Base-by-base conservation (phyloP, 2,113 vertebrate genomes). In the Odontesthes bonariensis region DNA sequence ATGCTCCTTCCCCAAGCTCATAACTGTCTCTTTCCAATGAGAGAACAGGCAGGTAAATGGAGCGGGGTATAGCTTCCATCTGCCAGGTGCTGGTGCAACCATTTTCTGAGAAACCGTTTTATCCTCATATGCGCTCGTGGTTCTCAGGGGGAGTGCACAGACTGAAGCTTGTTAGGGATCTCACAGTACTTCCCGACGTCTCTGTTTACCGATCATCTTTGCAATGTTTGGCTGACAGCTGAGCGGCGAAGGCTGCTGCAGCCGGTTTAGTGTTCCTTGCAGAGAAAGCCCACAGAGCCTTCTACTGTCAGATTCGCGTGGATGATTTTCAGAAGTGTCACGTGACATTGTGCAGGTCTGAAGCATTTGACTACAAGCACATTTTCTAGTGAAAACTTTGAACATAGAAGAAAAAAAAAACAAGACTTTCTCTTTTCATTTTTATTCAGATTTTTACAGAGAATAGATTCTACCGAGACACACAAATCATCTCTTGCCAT, bases 61-160 rank as follows among this genome's bases (percentile, higher is more conserved):
- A 90, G 88, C 88, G 38, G 58, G 60, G 51, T 72, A 65, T 77
- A 69, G 83, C 74, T 69, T 82, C 93, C 92, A 91, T 92, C 91
- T 92, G 91, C 67, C 78, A 60, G 3, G n/a, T 69, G 67, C 44
- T 22, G 55, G 55, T 20, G 77, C 64, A 49, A 56, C 33, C 38
- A 33, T 86, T 86, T 83, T 79, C 79, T 68, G 32, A 90, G 70
- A 19, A 65, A 32, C 44, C 6, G 61, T 57, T 84, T 86, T 86
- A 73, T 75, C 75, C 68, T 84, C 65, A 68, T 79, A 69, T 83
- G 81, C 2, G n/a, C 46, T 86, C 54, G 59, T 58, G 38, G 76
- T 31, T 85, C 90, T 86, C 87, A 5, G 19, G 80, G 81, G 83
- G 57, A 11, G 23, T 17, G 8, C 8, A 33, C 54, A 67, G 64